These are phyloP conservation scores for Cepphus grylle DNA, from an alignment of 2,113 vertebrate species.

Conservation along the genomic window DNA sequence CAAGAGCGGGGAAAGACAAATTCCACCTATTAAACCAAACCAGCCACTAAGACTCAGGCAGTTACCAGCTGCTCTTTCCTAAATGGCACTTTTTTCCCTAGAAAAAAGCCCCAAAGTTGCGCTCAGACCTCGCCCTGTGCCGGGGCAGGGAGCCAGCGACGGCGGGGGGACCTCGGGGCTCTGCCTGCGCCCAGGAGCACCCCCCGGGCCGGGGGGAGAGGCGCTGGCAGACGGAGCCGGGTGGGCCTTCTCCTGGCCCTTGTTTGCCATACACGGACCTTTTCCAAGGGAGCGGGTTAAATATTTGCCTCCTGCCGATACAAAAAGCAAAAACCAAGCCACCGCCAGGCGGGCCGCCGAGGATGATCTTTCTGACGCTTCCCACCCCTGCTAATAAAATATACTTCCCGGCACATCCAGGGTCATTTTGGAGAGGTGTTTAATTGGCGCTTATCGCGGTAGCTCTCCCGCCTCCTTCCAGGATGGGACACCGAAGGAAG, in stretches of 20 bases:
- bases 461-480: background rate
- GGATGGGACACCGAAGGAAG: background rate
- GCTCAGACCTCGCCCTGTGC: background rate
- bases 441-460: background rate
- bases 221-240: fast-evolving
- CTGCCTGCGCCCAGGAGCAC: background rate
- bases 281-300: background rate
- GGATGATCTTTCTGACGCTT: background rate
- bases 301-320: background rate
- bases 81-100: background rate
- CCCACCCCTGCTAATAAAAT: background rate
- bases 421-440: background rate
- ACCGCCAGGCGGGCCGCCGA: background rate
- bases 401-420: background rate
- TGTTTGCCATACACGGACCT: fast-evolving
- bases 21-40: background rate
- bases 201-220: fast-evolving
- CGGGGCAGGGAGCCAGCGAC: background rate
- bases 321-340: background rate
- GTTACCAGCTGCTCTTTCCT: background rate
- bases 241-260: background rate
- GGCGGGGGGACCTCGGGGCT: fast-evolving
- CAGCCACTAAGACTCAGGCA: fast-evolving
- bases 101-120: background rate
- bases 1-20: background rate